A percentile compares a stretch with the other conserved stretches of the same genome.
Evolutionary conservation across 1,140 invertebrate genomes (phyloP).

Genomic region (Bactericera cockerelli): DNA sequence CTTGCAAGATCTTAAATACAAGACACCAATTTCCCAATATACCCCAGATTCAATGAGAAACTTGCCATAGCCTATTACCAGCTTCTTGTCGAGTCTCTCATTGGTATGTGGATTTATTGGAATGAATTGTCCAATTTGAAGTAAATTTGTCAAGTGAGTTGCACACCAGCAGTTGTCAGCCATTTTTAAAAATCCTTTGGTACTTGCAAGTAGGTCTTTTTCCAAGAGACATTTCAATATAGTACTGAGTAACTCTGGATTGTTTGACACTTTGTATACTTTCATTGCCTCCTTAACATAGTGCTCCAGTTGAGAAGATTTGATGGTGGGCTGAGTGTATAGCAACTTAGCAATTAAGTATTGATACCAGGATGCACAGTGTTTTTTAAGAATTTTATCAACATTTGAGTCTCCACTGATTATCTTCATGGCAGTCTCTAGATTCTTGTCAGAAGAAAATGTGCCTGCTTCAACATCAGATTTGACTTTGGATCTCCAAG

Average conservation of each 20-base stretch:
- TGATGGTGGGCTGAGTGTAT: conserved; percentile 65
- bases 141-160: conserved; percentile 74
- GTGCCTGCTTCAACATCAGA: conserved; percentile 50
- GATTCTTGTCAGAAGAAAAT: conserved; percentile 47
- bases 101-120: conserved; percentile 4
- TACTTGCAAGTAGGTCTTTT: conserved; percentile 54
- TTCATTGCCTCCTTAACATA: conserved; percentile 41
- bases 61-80: conserved; percentile 74
- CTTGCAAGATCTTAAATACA: conserved; percentile 43
- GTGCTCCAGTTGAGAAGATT: conserved; percentile 50
- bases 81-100: conserved; percentile 50
- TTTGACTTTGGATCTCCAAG: conserved; percentile 69
- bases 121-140: conserved; percentile 9
- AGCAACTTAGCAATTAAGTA: conserved; percentile 67
- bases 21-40: conserved; percentile 78
- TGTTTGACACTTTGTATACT: conserved; percentile 33
- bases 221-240: conserved; percentile 67
- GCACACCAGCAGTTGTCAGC: conserved; percentile 87
- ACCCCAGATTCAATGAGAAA: conserved; percentile 65
- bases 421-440: conserved; percentile 66
- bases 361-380: conserved; percentile 78
- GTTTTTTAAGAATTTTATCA: conserved; percentile 38
- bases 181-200: conserved; percentile 62
- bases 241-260: conserved; percentile 47
- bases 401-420: conserved; percentile 57